Percentiles rank a stretch among this genome's conserved stretches.
These are phyloP conservation scores for Cheilosia variabilis DNA, from an alignment of 2,888 invertebrate genomes.

Conservation along the genomic window DNA sequence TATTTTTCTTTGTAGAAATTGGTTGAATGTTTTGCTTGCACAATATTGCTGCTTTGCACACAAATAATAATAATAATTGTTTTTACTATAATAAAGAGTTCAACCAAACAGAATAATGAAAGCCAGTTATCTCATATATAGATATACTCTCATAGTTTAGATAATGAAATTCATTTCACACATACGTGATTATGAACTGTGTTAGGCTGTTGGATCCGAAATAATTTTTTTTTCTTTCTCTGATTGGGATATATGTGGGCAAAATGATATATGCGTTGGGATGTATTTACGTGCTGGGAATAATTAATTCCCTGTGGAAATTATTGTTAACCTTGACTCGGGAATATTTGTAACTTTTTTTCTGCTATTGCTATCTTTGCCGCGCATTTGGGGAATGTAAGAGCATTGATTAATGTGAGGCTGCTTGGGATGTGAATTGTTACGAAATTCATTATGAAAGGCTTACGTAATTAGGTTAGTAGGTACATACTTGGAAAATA, in stretches of 20 bases:
- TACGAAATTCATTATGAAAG: no score
- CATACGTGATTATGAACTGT: constrained; percentile 58
- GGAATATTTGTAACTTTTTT: not conserved
- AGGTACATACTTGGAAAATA: not conserved
- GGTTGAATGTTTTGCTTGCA: constrained; percentile 71
- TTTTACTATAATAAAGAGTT: constrained; percentile 12
- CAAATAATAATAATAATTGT: constrained; percentile 11
- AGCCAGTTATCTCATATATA: constrained; percentile 5
- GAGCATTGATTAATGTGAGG: constrained; percentile 29
- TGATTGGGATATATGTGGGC: constrained; percentile 20
- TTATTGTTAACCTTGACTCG: constrained; percentile 22
- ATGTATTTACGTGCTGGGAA: constrained; percentile 21
- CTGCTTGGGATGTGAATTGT: constrained; percentile 10
- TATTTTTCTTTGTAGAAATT: constrained; percentile 59
- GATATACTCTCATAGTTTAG: constrained; percentile 24
- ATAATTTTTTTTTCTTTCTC: not conserved
- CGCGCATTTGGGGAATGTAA: constrained; percentile 11
- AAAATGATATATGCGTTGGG: constrained; percentile 9
- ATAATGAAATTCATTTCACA: constrained; percentile 61
- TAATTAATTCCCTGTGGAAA: constrained; percentile 28
- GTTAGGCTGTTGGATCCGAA: not conserved
- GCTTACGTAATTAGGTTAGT: not conserved
- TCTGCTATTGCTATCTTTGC: not conserved
- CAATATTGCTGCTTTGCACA: constrained; percentile 72
- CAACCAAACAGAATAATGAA: constrained; percentile 6